These are phyloP conservation scores for Anthopleura xanthogrammica DNA, from an alignment of 92 coral and sea anemone species.

Conservation along the genomic window DNA sequence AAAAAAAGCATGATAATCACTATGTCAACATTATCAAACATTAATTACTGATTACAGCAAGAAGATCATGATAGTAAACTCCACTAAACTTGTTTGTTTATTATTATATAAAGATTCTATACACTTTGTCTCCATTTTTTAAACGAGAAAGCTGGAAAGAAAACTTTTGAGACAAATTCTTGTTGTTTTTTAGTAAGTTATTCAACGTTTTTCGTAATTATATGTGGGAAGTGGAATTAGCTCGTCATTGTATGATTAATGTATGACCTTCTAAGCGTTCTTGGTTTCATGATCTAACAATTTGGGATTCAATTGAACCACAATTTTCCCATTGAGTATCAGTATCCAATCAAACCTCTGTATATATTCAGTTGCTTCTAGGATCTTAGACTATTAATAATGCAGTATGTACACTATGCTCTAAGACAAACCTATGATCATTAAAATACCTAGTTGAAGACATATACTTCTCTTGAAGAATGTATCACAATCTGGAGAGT, in stretches of 20 bases:
- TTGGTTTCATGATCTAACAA: not conserved
- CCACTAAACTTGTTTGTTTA: not conserved
- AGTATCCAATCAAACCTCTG: not conserved
- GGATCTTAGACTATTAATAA: not conserved
- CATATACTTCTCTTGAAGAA: not conserved
- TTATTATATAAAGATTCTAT: too few relatives aligned
- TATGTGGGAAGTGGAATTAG: not conserved
- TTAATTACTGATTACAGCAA: not conserved
- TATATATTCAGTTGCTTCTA: not conserved
- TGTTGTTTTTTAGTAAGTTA: not conserved
- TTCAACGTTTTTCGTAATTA: not conserved
- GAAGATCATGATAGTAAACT: not conserved
- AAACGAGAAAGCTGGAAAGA: not conserved
- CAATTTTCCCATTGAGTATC: not conserved
- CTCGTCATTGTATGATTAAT: not conserved
- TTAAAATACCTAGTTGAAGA: too few relatives aligned
- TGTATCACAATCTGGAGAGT: not conserved
- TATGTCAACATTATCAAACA: not conserved
- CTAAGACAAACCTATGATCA: too few relatives aligned
- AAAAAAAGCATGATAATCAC: not conserved
- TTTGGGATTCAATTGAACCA: not conserved
- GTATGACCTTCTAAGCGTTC: not conserved
- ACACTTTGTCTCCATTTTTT: not conserved
- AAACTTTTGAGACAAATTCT: not conserved
- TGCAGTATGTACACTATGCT: not conserved